phyloP scores from a whole-genome alignment of 2,888 invertebrate genomes.

The Dendrolimus houi region DNA sequence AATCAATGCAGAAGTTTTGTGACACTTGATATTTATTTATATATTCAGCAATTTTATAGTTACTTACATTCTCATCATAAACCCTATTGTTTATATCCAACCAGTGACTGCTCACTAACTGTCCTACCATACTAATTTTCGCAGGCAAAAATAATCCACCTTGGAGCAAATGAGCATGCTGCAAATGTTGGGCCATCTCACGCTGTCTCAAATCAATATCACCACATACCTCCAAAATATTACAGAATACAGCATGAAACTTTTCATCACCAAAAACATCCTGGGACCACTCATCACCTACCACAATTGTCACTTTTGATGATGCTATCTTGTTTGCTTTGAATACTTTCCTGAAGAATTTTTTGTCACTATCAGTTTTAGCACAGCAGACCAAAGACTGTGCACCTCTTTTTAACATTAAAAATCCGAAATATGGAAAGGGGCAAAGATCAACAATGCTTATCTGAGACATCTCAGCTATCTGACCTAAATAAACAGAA shows the following conservation, averaged over 20 bases:
- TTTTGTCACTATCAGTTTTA: conserved; percentile 42
- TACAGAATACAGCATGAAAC: conserved; percentile 73
- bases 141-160: conserved; percentile 72
- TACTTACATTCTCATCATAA: conserved; percentile 70
- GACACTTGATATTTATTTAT: conserved; percentile 78
- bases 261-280: conserved; percentile 35
- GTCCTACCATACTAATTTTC: conserved; percentile 66
- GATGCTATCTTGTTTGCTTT: conserved; percentile 50
- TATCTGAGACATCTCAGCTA: conserved; percentile 39
- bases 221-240: conserved; percentile 74
- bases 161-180: conserved; percentile 41
- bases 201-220: conserved; percentile 62
- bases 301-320: conserved; percentile 47
- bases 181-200: conserved; percentile 35
- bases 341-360: conserved; percentile 58
- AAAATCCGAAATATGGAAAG: conserved; percentile 79
- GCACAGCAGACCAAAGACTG: conserved; percentile 61
- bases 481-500: conserved; percentile 51
- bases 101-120: conserved; percentile 78
- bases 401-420: conserved; percentile 68
- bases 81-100: conserved; percentile 75
- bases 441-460: conserved; percentile 76
- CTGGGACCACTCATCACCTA: conserved; percentile 40
- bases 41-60: conserved; percentile 68
- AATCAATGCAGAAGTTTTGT: conserved; percentile 71